Base-by-base conservation (phyloP, 2,797 vertebrate species). In the Bradypus variegatus region DNA sequence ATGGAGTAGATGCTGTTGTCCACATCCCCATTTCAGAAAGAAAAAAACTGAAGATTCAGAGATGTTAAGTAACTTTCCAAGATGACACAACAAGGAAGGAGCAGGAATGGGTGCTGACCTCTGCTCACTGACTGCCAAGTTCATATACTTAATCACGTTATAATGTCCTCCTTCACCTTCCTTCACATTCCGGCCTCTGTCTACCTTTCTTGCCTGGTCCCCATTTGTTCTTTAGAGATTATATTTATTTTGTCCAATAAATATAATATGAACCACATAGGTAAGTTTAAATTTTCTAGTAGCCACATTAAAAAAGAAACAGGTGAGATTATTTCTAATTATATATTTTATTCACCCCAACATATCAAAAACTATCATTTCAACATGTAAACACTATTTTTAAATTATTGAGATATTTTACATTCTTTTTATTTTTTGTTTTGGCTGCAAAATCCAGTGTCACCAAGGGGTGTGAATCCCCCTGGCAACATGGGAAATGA, bases 21-120 rank as follows among this genome's bases (percentile, higher is more conserved):
- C 62, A 79, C 16, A 45, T 15, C n/a, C 36, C 29, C 65, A 70
- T 38, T 48, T 88, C 64, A 95, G 84, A 90, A 62, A 38, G 15
- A 88, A 92, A 76, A 76, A 69, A 58, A 90, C 75, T 0, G 3
- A 90, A 94, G 80, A 76, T 91, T 93, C 64, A 93, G 84, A 94
- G 81, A 69, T n/a, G 88, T 60, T 82, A 67, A 96, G 91, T 94
- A 85, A 94, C 58, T 23, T 95, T 96, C 91, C 72, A 62, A 36
- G 88, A 38, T 70, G 70, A 33, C 86, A 92, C 11, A 27, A 12
- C 5, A 1, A 89, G 75, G 10, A 75, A 85, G 72, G 45, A 80
- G 31, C 45, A 79, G 81, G 92, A 86, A 29, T 83, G 60, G 41
- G 27, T 58, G 70, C 19, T 36, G 15, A 41, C 25, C 27, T 76